Evolutionary conservation across 2,888 invertebrate species (phyloP), one percentile per base, ranked within the genome.

Genomic region (Dioctria rufipes): DNA sequence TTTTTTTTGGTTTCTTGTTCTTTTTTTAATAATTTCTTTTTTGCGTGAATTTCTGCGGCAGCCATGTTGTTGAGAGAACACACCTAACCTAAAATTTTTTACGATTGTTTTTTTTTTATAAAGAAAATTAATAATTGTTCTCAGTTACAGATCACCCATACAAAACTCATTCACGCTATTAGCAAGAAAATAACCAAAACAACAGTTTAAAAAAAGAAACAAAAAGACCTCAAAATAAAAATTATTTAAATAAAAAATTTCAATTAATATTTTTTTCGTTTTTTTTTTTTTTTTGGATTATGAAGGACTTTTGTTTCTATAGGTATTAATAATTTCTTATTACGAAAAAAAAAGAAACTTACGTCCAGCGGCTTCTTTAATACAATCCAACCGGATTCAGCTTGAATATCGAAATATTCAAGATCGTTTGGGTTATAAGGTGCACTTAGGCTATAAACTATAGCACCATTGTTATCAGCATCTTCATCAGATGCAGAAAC

Each of bases 401-500:
- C 95, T 90, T 98, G 98, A 85, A 99, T 97, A 89, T 96, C 95
- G 89, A 99, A 99, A 90, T 98, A 97, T 88, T 97, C 96, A 87
- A 98, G 92, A 89, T 96, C 96, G 78, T 94, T 93, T 9, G 95
- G 94, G 89, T 97, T 96, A 86, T 94, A 94, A 2, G 96, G 95
- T 60, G 97, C 96, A 86, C 95, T 96, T 85, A 98, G 90, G 63
- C 96, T 95, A 88, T 98, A 98, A 13, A 96, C 93, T 86, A 98
- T 97, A 80, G 96, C 97, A 40, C 98, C 98, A 89, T 99, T 99
- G 88, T 96, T 96, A 87, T 98, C 98, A 51, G 97, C 97, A 91
- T 98, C 98, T 90, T 98, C 98, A 88, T 98, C 98, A 63, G 97
- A 98, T 82, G 98, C 98, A 25, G 98, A 98, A 43, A 98, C 97